phyloP scores from a whole-genome alignment of 2,113 vertebrate genomes.

The Archilochus colubris region DNA sequence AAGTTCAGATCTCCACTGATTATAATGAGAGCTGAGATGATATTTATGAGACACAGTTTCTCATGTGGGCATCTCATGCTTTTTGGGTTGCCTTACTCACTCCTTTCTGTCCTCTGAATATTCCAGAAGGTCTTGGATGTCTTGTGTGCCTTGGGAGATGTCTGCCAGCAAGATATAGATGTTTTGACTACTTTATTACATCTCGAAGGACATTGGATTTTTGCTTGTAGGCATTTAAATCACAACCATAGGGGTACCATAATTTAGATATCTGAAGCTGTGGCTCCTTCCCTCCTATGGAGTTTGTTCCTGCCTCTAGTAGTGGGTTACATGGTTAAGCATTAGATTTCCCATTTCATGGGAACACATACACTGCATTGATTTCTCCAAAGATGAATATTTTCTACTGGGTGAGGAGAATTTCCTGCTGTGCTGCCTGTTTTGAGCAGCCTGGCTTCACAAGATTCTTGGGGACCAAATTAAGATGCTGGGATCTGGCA shows the following conservation, averaged over 20 bases:
- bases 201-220: not conserved
- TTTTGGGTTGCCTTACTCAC: not conserved
- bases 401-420: not conserved
- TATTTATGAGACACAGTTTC: not conserved
- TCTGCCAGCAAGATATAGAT: not conserved
- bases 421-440: not conserved
- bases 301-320: not conserved
- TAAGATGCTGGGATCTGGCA: not conserved
- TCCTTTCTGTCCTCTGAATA: not conserved
- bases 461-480: not conserved
- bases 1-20: not conserved
- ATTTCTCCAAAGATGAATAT: not conserved
- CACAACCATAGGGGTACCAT: not conserved
- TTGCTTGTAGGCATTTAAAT: not conserved
- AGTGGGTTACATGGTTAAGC: not conserved
- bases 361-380: not conserved
- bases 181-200: not conserved
- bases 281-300: not conserved
- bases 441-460: not conserved
- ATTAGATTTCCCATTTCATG: not conserved
- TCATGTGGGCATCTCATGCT: not conserved
- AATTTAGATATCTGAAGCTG: not conserved
- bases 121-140: not conserved
- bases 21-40: not conserved
- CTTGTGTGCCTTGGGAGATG: not conserved